phyloP scores from a whole-genome alignment of 2,888 invertebrate genomes.

The Caenorhabditis japonica region DNA sequence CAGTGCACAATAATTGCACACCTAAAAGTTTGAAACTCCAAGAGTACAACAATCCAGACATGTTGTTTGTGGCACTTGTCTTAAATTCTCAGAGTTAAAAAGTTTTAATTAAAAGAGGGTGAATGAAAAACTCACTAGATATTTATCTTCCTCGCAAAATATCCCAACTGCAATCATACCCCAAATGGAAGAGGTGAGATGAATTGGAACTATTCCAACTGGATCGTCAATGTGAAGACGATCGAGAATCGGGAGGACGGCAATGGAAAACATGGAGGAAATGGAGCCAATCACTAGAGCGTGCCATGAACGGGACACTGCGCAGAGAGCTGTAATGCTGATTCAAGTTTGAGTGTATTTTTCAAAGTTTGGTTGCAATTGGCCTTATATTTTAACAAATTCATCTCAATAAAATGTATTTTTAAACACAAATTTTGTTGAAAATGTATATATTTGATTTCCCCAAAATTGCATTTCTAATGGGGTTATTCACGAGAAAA shows the following conservation, averaged over 20 bases:
- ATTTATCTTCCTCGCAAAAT: slow-evolving; percentile 75
- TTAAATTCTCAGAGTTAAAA: slow-evolving; percentile 11
- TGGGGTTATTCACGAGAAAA: too few relatives aligned
- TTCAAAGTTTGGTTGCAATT: not conserved
- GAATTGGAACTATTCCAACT: slow-evolving; percentile 71
- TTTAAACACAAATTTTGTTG: too few relatives aligned
- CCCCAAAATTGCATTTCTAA: too few relatives aligned
- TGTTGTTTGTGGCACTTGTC: slow-evolving; percentile 57
- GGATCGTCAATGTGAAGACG: slow-evolving; percentile 67
- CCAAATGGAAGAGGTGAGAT: slow-evolving; percentile 72
- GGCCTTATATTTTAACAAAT: too few relatives aligned
- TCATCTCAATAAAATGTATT: too few relatives aligned
- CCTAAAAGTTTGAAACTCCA: slow-evolving; percentile 77
- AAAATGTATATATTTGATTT: too few relatives aligned
- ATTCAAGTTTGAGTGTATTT: not conserved
- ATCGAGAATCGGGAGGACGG: slow-evolving; percentile 65
- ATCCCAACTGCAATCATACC: slow-evolving; percentile 78
- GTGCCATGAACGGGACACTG: slow-evolving; percentile 71
- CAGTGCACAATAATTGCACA: slow-evolving; percentile 74
- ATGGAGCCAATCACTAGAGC: slow-evolving; percentile 68
- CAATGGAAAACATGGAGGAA: slow-evolving; percentile 64
- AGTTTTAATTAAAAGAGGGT: not conserved
- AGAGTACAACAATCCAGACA: slow-evolving; percentile 63
- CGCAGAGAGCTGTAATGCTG: slow-evolving; percentile 65
- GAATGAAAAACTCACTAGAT: slow-evolving; percentile 67